Base-by-base conservation (phyloP, 2,797 vertebrate species). In the Helarctos malayanus region DNA sequence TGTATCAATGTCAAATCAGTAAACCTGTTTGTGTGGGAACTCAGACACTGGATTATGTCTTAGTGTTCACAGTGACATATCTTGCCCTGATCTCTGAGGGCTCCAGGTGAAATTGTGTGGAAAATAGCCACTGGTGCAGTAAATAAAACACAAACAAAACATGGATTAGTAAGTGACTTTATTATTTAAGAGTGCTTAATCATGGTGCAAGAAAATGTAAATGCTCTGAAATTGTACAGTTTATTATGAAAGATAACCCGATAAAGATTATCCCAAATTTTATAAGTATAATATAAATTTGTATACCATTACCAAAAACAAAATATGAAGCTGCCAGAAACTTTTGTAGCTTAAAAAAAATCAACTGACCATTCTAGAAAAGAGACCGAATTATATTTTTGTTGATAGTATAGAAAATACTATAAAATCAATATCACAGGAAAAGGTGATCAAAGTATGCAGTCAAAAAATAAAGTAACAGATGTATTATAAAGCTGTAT, bases 121-220 rank as follows among this genome's bases (percentile, higher is more conserved):
- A 63, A 89, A 94, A 86, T n/a, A 32, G 4, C 23, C 21, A 32
- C 29, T 3, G 25, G 9, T 32, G 3, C 1, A 93, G 8, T 23
- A 87, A 81, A 65, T 2, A 65, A 81, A 83, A 68, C 8, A 21
- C 45, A 71, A 71, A 38, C 45, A 69, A 4, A 14, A 61, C 47
- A 54, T 4, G 54, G 9, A 35, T n/a, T 54, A 85, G 81, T 78
- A 79, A 35, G 0, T 15, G 9, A 23, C 73, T 76, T 75, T 19
- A 78, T 91, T 27, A 38, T 78, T 95, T 96, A 45, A 88, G 7
- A 76, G 2, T 65, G 15, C 57, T 78, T 94, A 87, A 38, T 80
- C 0, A 32, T 5, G 4, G 18, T 8, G 4, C 1, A 38, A 69
- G 41, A 92, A 75, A 95, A 82, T 47, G 19, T 68, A 75, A 75